Base-by-base conservation (phyloP, 2,888 invertebrate genomes). In the Lepas anatifera region DNA sequence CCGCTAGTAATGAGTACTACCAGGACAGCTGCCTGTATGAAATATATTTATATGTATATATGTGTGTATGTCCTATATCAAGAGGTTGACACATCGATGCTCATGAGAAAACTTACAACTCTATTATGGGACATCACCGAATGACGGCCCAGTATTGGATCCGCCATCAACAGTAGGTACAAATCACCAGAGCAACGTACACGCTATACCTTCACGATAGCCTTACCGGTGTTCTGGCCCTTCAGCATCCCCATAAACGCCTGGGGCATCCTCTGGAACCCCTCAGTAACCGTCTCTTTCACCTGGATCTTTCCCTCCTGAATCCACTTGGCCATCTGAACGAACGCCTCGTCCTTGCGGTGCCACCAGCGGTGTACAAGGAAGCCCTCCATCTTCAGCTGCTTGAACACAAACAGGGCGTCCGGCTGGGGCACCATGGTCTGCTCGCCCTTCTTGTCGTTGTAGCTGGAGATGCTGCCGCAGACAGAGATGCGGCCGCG, bases 251-350 rank as follows among this genome's bases (percentile, higher is more conserved):
- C 86, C 68, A 85, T 81, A 71, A 89, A 85, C 48, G 89, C 88
- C 68, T 86, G 82, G 2, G 87, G 86, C 84, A 87, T 86, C 75
- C 87, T 88, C 73, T 88, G 87, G 78, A 90, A 89, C 3, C 89
- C 89, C 72, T 86, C 80, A 4, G 87, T 87, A 3, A 86, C 77
- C 63, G 88, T 87, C 78, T 90, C 90, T 73, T 82, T 81, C 76
- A 86, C 86, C 75, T 85, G 85, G 18, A 90, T 76, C 79, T 89
- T 89, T 50, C 88, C 79, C 75, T 87, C 85, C 67, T 80, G 79
- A 71, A 89, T 79, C 86, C 86, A 87, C 71, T 83, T 78, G 25
- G 84, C 76, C 79, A 89, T 87, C 74, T 86, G 84, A 41, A 81
- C 77, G 41, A 87, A 82, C 3, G 87, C 88, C 78, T 88, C 87